These are phyloP conservation scores for Carcharodon carcharias DNA, from an alignment of 2,797 vertebrate species.

Conservation along the genomic window DNA sequence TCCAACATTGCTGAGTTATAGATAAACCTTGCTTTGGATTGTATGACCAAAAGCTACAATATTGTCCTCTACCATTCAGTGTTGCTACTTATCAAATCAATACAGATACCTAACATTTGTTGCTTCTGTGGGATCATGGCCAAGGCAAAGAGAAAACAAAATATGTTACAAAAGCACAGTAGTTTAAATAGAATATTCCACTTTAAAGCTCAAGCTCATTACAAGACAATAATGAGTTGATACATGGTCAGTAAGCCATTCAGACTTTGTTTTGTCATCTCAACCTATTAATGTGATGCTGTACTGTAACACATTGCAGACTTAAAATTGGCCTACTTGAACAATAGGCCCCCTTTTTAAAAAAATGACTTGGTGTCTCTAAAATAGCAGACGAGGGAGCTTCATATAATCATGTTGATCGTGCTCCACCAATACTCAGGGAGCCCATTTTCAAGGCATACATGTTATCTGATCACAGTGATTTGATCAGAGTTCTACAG, in stretches of 20 bases:
- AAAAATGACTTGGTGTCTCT: not conserved
- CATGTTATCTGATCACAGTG: not conserved
- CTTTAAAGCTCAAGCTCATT: not conserved
- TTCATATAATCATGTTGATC: not conserved
- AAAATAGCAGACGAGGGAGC: not conserved
- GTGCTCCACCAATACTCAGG: not conserved
- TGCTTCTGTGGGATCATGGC: too few species aligned
- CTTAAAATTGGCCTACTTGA: not conserved
- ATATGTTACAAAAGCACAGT: not conserved
- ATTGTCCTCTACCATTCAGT: not conserved
- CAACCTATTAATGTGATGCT: not conserved
- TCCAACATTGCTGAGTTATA: not conserved
- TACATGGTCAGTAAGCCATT: not conserved
- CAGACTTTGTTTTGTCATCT: not conserved
- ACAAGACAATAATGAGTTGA: not conserved
- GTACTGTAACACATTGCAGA: not conserved
- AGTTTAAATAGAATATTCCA: not conserved
- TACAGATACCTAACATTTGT: not conserved
- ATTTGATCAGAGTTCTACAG: not conserved
- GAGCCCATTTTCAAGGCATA: not conserved
- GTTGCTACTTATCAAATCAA: not conserved
- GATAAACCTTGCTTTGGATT: not conserved
- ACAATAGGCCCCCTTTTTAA: not conserved
- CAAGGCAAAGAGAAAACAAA: not conserved
- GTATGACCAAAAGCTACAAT: not conserved